Base-by-base conservation (phyloP, 2,797 vertebrate species). In the Chiropotes sagulatus region DNA sequence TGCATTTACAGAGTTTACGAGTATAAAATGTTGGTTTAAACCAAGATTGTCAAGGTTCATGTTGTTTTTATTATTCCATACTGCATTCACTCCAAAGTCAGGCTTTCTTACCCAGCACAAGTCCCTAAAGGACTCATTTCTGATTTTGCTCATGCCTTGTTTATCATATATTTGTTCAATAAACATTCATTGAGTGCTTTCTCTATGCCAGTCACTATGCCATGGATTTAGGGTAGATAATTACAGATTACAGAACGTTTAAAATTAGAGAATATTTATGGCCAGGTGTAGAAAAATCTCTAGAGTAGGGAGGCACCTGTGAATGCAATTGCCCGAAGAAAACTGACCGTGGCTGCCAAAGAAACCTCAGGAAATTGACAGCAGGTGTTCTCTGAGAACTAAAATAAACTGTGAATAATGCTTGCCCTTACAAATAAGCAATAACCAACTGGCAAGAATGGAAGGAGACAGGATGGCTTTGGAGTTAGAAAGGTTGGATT, bases 111-210 rank as follows among this genome's bases (percentile, higher is more conserved):
- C 28, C 44, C 24, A 67, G 44, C 3, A 52, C n/a, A 50, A 79
- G 33, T 61, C 14, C 24, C n/a, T 67, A 24, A 48, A 61, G 5
- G 5, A 58, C 1, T 82, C 20, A 19, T 50, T 92, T 93, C 33
- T 83, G 76, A 64, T 57, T 80, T 41, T 67, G 17, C 7, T 48
- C 17, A 20, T 64, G n/a, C 19, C 54, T 13, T 46, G 4, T 54
- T 87, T 33, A 70, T 92, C 90, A 78, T 58, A 81, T 80, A 82
- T 90, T 95, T 95, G 46, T 72, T 57, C 57, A 48, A 83, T 33
- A 96, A 54, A 46, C 57, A 84, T 14, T 52, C 10, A 36, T 20
- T 76, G 33, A 79, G 15, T 13, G 80, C 17, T 61, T 90, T 88
- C 61, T 96, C 50, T 54, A 28, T 83, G 28, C 17, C 39, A n/a